Evolutionary conservation across 2,888 invertebrate species (phyloP).

Genomic region (Nephrotoma appendiculata): DNA sequence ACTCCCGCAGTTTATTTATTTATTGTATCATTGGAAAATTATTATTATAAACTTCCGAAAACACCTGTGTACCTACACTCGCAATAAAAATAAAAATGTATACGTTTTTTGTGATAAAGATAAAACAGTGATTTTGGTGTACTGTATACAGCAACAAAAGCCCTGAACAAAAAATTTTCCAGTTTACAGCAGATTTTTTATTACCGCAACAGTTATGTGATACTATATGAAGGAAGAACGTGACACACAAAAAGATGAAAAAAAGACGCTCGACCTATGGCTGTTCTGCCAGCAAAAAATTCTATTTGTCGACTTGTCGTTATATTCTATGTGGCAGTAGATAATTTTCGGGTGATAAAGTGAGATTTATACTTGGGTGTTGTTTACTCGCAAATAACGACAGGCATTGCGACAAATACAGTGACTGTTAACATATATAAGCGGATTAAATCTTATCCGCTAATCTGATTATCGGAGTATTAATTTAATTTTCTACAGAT

Average conservation of each 20-base stretch:
- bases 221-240: not conserved
- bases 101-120: too few species aligned
- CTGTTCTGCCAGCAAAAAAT: not conserved
- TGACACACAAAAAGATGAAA: not conserved
- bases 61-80: too few species aligned
- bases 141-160: not conserved
- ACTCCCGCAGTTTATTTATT: not conserved
- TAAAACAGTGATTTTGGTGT: not conserved
- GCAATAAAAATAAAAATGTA: too few species aligned
- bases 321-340: not conserved
- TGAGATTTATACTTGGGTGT: not conserved
- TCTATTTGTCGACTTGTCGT: not conserved
- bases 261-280: not conserved
- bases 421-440: not conserved
- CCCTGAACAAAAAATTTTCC: too few species aligned
- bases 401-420: not conserved
- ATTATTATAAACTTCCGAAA: too few species aligned
- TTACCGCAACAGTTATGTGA: not conserved
- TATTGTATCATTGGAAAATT: not conserved
- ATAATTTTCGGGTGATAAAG: not conserved
- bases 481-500: not conserved
- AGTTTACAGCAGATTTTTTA: not conserved
- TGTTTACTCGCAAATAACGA: not conserved
- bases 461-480: not conserved
- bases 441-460: not conserved